phyloP scores from a whole-genome alignment of 2,113 vertebrate species.

The Dicaeum eximium region DNA sequence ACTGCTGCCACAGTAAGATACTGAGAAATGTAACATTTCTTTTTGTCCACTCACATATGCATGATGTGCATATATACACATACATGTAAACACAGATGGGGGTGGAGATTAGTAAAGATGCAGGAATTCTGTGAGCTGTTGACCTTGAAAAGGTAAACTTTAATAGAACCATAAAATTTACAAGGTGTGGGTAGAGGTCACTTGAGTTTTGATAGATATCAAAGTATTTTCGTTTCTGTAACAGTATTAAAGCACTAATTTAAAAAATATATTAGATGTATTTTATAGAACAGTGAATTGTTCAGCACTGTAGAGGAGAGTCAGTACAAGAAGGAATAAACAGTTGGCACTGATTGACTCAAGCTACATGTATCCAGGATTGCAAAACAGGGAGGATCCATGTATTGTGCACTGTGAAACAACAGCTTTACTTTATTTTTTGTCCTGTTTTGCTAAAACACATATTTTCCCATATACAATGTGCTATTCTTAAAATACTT shows the following conservation, averaged over 20 bases:
- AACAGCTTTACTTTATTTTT: not conserved
- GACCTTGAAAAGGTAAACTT: not conserved
- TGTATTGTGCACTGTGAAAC: not conserved
- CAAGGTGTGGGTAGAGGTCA: not conserved
- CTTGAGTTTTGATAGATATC: not conserved
- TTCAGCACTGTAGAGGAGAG: not conserved
- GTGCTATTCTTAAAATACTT: not conserved
- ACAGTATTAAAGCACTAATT: not conserved
- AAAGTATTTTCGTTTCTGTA: not conserved
- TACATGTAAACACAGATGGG: not conserved
- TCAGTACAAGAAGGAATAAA: not conserved
- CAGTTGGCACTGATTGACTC: not conserved
- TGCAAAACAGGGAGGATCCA: not conserved
- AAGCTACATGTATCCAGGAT: not conserved
- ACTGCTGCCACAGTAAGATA: conserved; percentile 82
- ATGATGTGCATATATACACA: not conserved
- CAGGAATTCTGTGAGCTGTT: not conserved
- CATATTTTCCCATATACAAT: accelerated
- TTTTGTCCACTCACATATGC: not conserved
- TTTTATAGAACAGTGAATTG: not conserved
- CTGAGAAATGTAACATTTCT: not conserved
- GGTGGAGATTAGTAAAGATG: not conserved
- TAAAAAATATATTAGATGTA: not conserved
- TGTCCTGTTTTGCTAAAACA: not conserved
- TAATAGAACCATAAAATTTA: not conserved